Percentiles rank a stretch among this genome's conserved stretches.
Conservation (phyloP, 1,140 invertebrate genomes). For the Scaptomyza graminum region DNA sequence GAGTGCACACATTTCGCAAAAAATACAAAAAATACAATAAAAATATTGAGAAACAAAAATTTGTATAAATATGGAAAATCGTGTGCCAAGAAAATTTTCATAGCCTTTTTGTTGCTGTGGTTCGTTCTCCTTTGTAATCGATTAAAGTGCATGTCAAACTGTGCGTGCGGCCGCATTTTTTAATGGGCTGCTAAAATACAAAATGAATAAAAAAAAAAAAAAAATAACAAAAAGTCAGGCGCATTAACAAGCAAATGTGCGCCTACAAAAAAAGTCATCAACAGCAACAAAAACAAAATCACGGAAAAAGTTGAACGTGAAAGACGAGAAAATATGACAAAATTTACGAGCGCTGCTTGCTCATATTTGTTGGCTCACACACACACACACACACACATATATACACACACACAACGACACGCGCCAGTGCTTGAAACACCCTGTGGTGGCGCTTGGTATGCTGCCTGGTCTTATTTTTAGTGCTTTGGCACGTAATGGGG, state of each 20-base stretch:
- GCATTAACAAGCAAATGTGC: slow-evolving; percentile 70
- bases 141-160: slow-evolving; percentile 81
- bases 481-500: slow-evolving; percentile 81
- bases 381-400: slow-evolving; percentile 9
- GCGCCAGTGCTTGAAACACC: slow-evolving; percentile 25
- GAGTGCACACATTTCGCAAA: slow-evolving; percentile 30
- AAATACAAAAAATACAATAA: not conserved
- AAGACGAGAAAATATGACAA: slow-evolving; percentile 75
- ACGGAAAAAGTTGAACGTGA: slow-evolving; percentile 63
- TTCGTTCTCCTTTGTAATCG: slow-evolving; percentile 60
- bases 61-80: slow-evolving; percentile 75
- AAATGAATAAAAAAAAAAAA: slow-evolving; percentile 35
- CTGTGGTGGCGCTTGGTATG: slow-evolving; percentile 52
- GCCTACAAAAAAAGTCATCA: slow-evolving; percentile 33
- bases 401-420: slow-evolving; percentile 10
- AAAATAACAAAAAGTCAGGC: slow-evolving; percentile 63
- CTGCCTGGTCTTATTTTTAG: slow-evolving; percentile 72
- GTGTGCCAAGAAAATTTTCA: slow-evolving; percentile 72
- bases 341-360: slow-evolving; percentile 72
- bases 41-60: slow-evolving; percentile 40
- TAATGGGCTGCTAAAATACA: slow-evolving; percentile 78
- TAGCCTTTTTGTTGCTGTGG: slow-evolving; percentile 20
- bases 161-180: slow-evolving; percentile 76
- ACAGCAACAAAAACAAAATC: slow-evolving; percentile 38
- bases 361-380: slow-evolving; percentile 57